These are phyloP conservation scores for Macrotrachela quadricornifera DNA, from an alignment of 1,140 invertebrate genomes.

Conservation along the genomic window DNA sequence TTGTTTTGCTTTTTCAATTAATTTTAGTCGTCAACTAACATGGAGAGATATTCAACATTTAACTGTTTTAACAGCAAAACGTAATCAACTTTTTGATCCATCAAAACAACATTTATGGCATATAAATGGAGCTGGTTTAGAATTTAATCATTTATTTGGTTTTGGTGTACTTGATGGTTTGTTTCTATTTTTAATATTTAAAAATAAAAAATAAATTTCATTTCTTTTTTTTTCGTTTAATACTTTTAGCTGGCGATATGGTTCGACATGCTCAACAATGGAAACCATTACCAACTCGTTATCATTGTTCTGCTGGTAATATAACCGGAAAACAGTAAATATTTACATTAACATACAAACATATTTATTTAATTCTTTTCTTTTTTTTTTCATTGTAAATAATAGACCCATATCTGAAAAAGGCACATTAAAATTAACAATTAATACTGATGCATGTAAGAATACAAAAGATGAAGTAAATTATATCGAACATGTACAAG, in stretches of 20 bases:
- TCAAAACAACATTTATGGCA: conserved; percentile 79
- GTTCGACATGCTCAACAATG: conserved; percentile 77
- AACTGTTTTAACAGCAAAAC: conserved; percentile 83
- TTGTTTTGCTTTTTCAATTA: not conserved
- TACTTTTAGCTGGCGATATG: conserved; percentile 57
- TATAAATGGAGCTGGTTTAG: conserved; percentile 90
- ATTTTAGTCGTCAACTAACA: conserved; percentile 52
- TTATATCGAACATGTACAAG: conserved; percentile 10
- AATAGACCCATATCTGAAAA: not conserved
- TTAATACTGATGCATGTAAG: conserved; percentile 6
- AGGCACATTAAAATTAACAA: conserved; percentile 2
- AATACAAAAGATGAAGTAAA: conserved; percentile 4
- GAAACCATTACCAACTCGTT: conserved; percentile 82
- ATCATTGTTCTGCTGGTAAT: conserved; percentile 79
- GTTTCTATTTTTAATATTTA: no score
- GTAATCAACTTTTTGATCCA: conserved; percentile 90
- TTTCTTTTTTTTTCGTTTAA: no score
- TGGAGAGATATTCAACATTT: conserved; percentile 96
- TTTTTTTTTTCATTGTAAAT: not conserved
- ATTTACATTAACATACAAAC: not conserved
- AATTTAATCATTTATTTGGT: conserved; percentile 96
- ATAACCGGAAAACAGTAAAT: conserved; percentile 52
- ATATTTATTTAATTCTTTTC: not conserved
- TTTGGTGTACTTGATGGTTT: conserved; percentile 77
- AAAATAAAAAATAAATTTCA: no score